A percentile compares a stretch with the other conserved stretches of the same genome.
Conservation (phyloP, 2,888 invertebrate genomes). For the Carpatolechia fugitivella region DNA sequence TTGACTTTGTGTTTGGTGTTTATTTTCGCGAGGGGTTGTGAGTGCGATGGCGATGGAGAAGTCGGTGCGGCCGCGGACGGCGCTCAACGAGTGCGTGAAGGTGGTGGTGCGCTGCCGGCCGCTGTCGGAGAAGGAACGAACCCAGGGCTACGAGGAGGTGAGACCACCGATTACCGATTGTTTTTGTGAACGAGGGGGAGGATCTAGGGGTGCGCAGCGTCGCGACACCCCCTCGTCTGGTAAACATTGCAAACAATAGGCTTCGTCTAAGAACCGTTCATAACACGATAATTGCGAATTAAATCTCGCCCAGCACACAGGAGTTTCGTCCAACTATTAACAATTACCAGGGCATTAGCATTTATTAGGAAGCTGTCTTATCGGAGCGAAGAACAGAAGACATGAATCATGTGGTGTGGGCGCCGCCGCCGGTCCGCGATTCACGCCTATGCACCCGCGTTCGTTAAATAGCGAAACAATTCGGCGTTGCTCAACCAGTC, state of each 20-base stretch:
- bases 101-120: constrained; percentile 98
- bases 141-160: constrained; percentile 84
- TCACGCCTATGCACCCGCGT: constrained; percentile 27
- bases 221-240: constrained; percentile 15
- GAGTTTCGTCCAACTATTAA: not conserved
- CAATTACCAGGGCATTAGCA: no score
- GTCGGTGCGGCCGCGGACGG: constrained; percentile 71
- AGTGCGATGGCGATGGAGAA: constrained; percentile 62
- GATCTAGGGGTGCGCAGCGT: not conserved
- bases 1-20: constrained; percentile 58
- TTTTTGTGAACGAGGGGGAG: constrained; percentile 30
- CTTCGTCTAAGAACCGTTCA: not conserved
- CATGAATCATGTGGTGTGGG: constrained; percentile 28
- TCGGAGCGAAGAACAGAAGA: no score
- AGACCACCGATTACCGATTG: constrained; percentile 35
- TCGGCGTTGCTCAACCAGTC: constrained; percentile 26
- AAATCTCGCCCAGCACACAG: not conserved
- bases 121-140: constrained; percentile 91
- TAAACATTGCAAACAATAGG: constrained; percentile 22
- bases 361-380: not conserved
- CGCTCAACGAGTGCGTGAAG: constrained; percentile 92
- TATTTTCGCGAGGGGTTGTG: constrained; percentile 45
- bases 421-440: constrained; percentile 19
- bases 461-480: constrained; percentile 14
- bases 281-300: not conserved